Base-by-base conservation (phyloP, 2,888 invertebrate genomes). In the Buathra laborator region DNA sequence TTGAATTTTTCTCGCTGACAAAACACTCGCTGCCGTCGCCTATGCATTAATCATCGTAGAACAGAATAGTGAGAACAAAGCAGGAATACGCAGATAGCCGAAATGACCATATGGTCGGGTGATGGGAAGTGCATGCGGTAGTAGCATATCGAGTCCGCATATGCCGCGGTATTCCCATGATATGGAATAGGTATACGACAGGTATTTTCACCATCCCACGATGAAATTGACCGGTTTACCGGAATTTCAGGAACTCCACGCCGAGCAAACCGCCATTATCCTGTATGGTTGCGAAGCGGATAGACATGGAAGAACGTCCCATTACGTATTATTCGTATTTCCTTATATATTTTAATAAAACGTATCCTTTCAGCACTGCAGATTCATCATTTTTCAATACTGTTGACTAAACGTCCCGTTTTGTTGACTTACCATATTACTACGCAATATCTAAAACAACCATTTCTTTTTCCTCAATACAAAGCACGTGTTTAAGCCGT, bases 81-180 rank as follows among this genome's bases (percentile, higher is more conserved):
- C 48, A 48, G 72, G 72, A 67, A 77, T 83, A 16, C 53, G 68
- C 37, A 56, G 48, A 67, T 53, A 59, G 56, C 56, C 59, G 37
- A 14, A 24, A 56, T 12, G 59, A 72, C 77, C 77, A 78, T 83
- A 83, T 83, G 82, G 82, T 67, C 48, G 46, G 43, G 9, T 53
- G 67, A 66, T 43, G 56, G 66, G 59, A 56, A 59, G 59, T 78
- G 48, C 51, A 37, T 75, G 16, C 10, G 24, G 64, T 53, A 43
- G 24, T 37, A 16, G 24, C 16, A 72, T 56, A 67, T 43, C 43
- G 48, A 29, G 48, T 53, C 14, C 48, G 81, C 81, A 81, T 75
- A 82, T 82, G 82, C 53, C 64, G 56, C 71, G 56, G 66, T 77
- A 77, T 82, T 82, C 82, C 82, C 82, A 82, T 82, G 46, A 71